Evolutionary conservation across 2,888 invertebrate species (phyloP).

Genomic region (Protonemura montana): DNA sequence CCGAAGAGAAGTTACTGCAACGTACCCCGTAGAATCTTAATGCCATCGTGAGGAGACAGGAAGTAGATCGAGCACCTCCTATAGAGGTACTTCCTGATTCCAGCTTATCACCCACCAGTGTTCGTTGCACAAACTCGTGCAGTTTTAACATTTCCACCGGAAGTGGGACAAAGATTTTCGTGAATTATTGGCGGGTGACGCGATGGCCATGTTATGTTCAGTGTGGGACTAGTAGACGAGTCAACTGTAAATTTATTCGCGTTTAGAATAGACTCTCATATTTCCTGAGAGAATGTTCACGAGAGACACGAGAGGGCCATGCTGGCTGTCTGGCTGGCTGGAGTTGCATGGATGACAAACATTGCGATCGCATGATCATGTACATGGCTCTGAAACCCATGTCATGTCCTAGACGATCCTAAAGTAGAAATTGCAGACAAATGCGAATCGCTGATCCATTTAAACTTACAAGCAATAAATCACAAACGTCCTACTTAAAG

Average conservation of each 20-base stretch:
- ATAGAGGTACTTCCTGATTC: neutral
- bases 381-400: conserved; percentile 4
- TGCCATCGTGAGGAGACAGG: neutral
- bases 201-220: neutral
- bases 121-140: neutral
- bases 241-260: neutral
- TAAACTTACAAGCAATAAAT: neutral
- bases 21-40: neutral
- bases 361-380: neutral
- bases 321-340: neutral
- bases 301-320: neutral
- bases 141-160: neutral
- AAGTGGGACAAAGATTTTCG: neutral
- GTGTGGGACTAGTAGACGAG: neutral
- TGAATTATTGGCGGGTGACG: neutral
- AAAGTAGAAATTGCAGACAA: neutral
- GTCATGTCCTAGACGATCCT: neutral
- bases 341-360: neutral
- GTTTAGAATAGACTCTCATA: neutral
- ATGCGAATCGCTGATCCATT: neutral
- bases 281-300: neutral
- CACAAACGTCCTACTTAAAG: neutral
- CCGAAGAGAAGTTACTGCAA: neutral
- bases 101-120: neutral
- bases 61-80: neutral